Conservation (phyloP, 2,888 invertebrate species). For the Chrysotoxum bicinctum region DNA sequence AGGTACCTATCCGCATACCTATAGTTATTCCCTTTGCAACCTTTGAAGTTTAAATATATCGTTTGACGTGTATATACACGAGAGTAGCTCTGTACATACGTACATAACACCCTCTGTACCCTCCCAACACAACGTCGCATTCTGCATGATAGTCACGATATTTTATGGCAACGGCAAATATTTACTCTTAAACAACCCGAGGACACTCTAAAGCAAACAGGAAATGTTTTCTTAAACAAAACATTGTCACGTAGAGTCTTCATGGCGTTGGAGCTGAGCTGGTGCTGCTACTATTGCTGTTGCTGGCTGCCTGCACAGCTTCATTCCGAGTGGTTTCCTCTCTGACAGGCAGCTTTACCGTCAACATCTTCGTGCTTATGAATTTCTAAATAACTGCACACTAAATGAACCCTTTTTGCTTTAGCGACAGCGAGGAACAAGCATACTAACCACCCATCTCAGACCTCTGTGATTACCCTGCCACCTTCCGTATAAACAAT, state of each 20-base stretch:
- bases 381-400: slow-evolving; percentile 65
- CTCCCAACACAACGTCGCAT: background rate
- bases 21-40: background rate
- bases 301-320: slow-evolving; percentile 36
- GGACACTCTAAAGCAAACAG: slow-evolving; percentile 41
- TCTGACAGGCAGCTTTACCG: slow-evolving; percentile 9
- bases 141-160: slow-evolving; percentile 28
- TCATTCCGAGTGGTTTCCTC: slow-evolving; percentile 42
- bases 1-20: background rate
- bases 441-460: background rate
- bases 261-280: background rate
- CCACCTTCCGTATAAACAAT: slow-evolving; percentile 5
- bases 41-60: slow-evolving; percentile 12
- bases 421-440: background rate
- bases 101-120: background rate
- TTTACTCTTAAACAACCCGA: slow-evolving; percentile 62
- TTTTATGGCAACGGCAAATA: slow-evolving; percentile 52
- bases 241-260: slow-evolving; percentile 48
- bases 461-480: background rate
- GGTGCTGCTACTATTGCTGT: background rate
- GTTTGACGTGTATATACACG: background rate
- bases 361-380: slow-evolving; percentile 57
- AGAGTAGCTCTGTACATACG: background rate
- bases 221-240: slow-evolving; percentile 48
- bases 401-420: slow-evolving; percentile 48